These are phyloP conservation scores for Pterophyllum scalare DNA, from an alignment of 2,113 vertebrate genomes.

Conservation along the genomic window DNA sequence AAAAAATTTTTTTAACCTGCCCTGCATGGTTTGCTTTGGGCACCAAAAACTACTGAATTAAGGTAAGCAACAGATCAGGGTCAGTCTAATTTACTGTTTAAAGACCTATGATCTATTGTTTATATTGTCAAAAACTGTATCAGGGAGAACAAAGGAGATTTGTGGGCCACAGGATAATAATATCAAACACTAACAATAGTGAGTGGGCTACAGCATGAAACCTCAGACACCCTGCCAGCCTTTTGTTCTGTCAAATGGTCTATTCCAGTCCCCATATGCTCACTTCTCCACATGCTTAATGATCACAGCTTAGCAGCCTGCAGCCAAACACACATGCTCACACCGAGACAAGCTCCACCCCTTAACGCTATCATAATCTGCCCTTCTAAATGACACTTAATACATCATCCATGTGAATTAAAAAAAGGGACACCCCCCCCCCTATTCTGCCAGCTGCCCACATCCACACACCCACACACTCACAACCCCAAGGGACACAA, in stretches of 20 bases:
- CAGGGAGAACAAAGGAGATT: constrained; percentile 45
- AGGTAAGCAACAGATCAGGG: too few relatives aligned
- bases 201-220: constrained; percentile 40
- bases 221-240: constrained; percentile 55
- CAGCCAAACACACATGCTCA: constrained; percentile 41
- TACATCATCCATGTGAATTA: constrained; percentile 55
- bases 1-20: background rate
- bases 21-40: background rate
- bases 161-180: constrained; percentile 50
- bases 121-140: constrained; percentile 19
- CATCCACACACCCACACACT: background rate
- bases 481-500: background rate
- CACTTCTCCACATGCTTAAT: constrained; percentile 71
- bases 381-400: constrained; percentile 67
- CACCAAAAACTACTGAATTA: background rate
- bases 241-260: constrained; percentile 70
- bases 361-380: constrained; percentile 65
- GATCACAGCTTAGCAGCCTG: constrained; percentile 68
- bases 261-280: constrained; percentile 77
- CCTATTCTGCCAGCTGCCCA: constrained; percentile 37
- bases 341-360: constrained; percentile 29
- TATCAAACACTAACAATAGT: constrained; percentile 66
- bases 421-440: constrained; percentile 22
- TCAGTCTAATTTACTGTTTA: background rate
- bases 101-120: constrained; percentile 38